Conservation (phyloP, 2,113 vertebrate genomes). For the Plestiodon gilberti region DNA sequence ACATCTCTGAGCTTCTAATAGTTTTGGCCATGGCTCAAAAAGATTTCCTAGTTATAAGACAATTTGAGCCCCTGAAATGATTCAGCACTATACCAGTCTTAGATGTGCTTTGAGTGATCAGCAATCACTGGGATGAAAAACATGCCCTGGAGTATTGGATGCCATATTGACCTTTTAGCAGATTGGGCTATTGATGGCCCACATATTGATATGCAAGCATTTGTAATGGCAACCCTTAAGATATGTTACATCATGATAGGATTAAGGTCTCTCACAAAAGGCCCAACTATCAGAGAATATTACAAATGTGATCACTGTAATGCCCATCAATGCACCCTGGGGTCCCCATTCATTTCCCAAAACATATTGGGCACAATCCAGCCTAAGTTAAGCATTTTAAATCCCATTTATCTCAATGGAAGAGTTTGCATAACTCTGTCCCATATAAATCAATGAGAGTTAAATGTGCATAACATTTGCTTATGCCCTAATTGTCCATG, state of each 20-base stretch:
- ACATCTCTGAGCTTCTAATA: not conserved
- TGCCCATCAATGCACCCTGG: not conserved
- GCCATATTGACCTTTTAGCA: not conserved
- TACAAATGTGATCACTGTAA: not conserved
- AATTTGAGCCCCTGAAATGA: not conserved
- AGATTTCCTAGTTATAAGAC: not conserved
- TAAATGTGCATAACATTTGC: not conserved
- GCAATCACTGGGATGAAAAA: not conserved
- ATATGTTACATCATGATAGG: not conserved
- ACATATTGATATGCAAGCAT: not conserved
- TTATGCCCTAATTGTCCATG: not conserved
- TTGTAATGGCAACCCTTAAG: not conserved
- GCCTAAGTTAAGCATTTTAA: not conserved
- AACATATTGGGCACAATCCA: not conserved
- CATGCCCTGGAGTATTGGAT: not conserved
- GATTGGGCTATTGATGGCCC: not conserved
- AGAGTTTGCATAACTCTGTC: not conserved
- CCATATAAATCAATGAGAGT: not conserved
- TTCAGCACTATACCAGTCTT: not conserved
- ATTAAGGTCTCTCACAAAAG: not conserved
- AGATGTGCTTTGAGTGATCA: not conserved
- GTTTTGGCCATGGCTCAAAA: not conserved
- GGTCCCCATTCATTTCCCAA: not conserved
- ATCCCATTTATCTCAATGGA: not conserved
- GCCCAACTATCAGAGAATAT: not conserved